Conservation (phyloP, 2,113 vertebrate genomes). For the Pitta sordida region DNA sequence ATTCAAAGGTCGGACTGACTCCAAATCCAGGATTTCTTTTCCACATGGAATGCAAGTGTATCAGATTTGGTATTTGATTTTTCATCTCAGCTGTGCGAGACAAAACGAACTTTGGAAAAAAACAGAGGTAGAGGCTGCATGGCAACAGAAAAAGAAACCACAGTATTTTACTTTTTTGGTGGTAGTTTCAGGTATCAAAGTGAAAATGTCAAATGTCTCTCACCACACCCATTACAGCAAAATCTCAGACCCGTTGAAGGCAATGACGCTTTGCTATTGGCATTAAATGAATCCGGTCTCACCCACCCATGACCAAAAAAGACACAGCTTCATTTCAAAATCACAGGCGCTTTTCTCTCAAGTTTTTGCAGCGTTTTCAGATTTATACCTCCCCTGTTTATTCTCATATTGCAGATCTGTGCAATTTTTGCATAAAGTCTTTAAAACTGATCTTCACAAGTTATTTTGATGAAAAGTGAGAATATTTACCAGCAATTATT, state of each 20-base stretch:
- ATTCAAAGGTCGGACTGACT: too few relatives aligned
- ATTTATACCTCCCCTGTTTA: not conserved
- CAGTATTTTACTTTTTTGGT: not conserved
- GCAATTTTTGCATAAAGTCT: not conserved
- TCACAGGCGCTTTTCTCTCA: not conserved
- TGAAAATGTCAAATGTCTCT: not conserved
- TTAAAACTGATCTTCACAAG: not conserved
- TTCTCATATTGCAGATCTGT: not conserved
- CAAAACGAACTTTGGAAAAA: not conserved
- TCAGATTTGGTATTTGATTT: conserved; percentile 36
- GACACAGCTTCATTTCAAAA: not conserved
- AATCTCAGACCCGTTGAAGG: not conserved
- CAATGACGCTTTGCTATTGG: conserved; percentile 9
- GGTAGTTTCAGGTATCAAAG: conserved; percentile 30
- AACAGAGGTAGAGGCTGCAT: not conserved
- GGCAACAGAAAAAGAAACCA: conserved; percentile 14
- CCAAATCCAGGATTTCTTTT: conserved; percentile 39
- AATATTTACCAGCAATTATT: conserved; percentile 1
- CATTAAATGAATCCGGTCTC: conserved; percentile 4
- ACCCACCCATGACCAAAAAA: not conserved
- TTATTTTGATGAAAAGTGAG: not conserved
- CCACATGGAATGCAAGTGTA: not conserved
- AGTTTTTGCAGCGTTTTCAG: not conserved
- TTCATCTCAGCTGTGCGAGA: conserved; percentile 22
- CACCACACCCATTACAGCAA: conserved; percentile 30